These are phyloP conservation scores for Philotrypesis tridentata DNA, from an alignment of 1,140 invertebrate species.

Conservation along the genomic window DNA sequence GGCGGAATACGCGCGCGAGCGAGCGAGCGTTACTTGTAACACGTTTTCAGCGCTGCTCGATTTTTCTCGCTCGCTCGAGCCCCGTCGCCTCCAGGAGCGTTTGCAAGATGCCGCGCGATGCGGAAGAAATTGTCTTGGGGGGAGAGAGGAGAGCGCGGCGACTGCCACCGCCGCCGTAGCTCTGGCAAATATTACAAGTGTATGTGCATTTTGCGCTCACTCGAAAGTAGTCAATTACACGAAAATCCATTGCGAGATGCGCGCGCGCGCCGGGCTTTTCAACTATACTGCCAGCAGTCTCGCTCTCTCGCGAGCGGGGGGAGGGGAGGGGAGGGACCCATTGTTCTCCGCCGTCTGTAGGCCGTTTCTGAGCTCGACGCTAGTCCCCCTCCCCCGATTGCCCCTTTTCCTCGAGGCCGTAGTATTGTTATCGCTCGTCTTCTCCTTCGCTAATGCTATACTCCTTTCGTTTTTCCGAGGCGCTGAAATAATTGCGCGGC, in stretches of 20 bases:
- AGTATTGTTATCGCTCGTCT: background rate
- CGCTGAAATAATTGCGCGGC: background rate
- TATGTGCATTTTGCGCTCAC: background rate
- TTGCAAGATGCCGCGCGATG: conserved; percentile 41
- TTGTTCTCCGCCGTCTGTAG: too few species aligned
- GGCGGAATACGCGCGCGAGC: background rate
- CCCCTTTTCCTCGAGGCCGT: background rate
- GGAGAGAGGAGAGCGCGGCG: too few species aligned
- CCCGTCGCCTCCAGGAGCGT: conserved; percentile 1
- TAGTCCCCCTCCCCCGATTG: too few species aligned
- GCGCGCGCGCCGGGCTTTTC: background rate
- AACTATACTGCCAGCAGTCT: too few species aligned
- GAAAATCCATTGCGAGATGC: conserved; percentile 1
- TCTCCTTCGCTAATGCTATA: background rate
- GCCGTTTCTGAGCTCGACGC: background rate
- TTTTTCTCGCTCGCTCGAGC: background rate
- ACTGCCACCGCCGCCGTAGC: background rate
- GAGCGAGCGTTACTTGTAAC: background rate
- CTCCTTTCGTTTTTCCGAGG: background rate
- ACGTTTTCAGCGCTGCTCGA: background rate
- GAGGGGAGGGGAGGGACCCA: too few species aligned
- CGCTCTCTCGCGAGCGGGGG: too few species aligned
- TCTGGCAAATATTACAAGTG: background rate
- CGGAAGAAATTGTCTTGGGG: conserved; percentile 39
- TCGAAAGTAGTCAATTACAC: conserved; percentile 1